Evolutionary conservation across 2,797 vertebrate species (phyloP).

Genomic region (Cottoperca gobio): DNA sequence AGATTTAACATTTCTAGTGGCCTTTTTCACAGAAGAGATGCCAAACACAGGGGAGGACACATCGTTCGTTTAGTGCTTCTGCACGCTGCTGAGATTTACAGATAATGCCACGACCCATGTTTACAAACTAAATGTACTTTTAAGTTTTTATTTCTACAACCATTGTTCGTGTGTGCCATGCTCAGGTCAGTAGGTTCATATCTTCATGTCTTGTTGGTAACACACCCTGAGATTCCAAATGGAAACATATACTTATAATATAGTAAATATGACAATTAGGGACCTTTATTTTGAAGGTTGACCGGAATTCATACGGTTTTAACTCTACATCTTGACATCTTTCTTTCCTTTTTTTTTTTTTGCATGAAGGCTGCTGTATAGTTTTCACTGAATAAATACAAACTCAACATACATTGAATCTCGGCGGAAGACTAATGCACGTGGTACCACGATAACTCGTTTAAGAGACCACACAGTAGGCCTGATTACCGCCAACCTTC

Average conservation of each 20-base stretch:
- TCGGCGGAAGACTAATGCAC: neutral
- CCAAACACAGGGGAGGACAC: neutral
- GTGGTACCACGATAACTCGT: neutral
- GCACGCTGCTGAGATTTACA: neutral
- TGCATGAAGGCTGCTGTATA: neutral
- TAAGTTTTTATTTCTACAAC: neutral
- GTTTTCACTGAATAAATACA: neutral
- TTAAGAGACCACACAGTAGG: neutral
- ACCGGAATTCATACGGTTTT: neutral
- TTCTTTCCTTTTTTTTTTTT: neutral
- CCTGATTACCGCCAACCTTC: neutral
- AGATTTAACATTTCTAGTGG: neutral
- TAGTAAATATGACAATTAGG: neutral
- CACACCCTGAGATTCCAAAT: neutral
- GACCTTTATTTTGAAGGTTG: constrained; percentile 40
- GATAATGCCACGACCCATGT: neutral
- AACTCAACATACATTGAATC: neutral
- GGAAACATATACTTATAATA: neutral
- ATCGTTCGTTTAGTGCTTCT: neutral
- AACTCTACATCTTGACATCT: neutral
- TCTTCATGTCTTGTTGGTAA: neutral
- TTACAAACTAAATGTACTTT: neutral
- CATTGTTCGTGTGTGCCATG: neutral
- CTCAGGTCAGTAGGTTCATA: neutral
- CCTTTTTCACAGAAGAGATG: neutral